Evolutionary conservation across 2,113 vertebrate species (phyloP).

Genomic region (Vombatus ursinus): DNA sequence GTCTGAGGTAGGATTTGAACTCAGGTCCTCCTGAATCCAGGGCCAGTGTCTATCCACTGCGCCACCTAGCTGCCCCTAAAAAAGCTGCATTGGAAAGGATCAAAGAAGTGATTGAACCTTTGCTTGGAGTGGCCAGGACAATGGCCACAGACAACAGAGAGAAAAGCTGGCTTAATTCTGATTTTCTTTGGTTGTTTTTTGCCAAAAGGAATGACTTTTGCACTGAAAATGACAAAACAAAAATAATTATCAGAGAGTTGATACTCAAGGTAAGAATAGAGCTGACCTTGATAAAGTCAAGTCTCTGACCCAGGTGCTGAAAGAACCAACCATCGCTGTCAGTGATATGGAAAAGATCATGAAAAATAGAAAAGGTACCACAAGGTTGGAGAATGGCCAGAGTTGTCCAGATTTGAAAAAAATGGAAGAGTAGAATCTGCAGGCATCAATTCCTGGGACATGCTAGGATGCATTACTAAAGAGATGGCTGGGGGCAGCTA

Average conservation of each 20-base stretch:
- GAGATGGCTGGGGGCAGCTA: too few species aligned
- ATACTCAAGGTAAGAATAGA: not conserved
- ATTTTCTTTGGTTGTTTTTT: not conserved
- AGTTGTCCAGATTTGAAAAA: not conserved
- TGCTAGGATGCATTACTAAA: not conserved
- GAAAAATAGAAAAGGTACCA: not conserved
- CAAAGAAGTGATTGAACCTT: not conserved
- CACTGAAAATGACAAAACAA: not conserved
- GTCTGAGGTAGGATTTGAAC: too few species aligned
- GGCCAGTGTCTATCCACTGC: too few species aligned
- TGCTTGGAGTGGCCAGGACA: not conserved
- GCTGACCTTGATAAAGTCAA: not conserved
- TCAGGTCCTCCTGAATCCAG: too few species aligned
- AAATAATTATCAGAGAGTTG: not conserved
- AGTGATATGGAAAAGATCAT: not conserved
- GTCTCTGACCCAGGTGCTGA: not conserved
- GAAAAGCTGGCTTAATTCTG: not conserved
- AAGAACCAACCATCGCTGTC: not conserved
- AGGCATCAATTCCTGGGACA: not conserved
- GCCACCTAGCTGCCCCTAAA: too few species aligned
- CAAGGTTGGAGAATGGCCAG: not conserved
- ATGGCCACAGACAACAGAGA: not conserved
- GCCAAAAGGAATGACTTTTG: not conserved
- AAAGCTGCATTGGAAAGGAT: not conserved
- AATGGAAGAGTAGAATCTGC: not conserved